These are phyloP conservation scores for Micromesistius poutassou DNA, from an alignment of 2,797 vertebrate species.

Conservation along the genomic window DNA sequence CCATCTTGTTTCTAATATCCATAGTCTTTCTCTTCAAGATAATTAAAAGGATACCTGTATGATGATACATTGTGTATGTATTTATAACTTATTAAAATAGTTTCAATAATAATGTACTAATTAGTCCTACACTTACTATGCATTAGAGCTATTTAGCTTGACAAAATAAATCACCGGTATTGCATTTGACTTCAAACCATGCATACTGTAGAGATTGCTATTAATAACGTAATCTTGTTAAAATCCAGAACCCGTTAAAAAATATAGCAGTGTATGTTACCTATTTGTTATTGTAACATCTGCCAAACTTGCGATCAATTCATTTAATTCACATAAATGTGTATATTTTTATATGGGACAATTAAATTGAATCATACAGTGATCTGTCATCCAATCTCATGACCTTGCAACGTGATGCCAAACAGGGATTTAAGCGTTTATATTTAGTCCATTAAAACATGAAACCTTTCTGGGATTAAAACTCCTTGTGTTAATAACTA, in stretches of 20 bases:
- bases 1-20: not conserved
- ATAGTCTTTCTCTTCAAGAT: not conserved
- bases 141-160: not conserved
- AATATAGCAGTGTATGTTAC: not conserved
- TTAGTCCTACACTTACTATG: not conserved
- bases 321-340: not conserved
- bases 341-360: not conserved
- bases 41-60: not conserved
- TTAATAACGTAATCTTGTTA: not conserved
- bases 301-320: not conserved
- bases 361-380: constrained; percentile 17
- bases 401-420: constrained; percentile 1
- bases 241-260: not conserved
- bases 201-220: not conserved
- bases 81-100: not conserved
- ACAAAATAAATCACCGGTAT: not conserved
- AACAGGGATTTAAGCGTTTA: not conserved
- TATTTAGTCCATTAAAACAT: constrained; percentile 1
- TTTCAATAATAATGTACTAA: not conserved
- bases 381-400: not conserved
- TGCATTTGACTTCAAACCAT: not conserved
- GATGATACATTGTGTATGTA: not conserved
- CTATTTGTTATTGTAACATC: not conserved
- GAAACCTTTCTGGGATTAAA: constrained; percentile 1
- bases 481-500: not conserved